phyloP scores from a whole-genome alignment of 2,113 vertebrate species.

The Dromiciops gliroides region DNA sequence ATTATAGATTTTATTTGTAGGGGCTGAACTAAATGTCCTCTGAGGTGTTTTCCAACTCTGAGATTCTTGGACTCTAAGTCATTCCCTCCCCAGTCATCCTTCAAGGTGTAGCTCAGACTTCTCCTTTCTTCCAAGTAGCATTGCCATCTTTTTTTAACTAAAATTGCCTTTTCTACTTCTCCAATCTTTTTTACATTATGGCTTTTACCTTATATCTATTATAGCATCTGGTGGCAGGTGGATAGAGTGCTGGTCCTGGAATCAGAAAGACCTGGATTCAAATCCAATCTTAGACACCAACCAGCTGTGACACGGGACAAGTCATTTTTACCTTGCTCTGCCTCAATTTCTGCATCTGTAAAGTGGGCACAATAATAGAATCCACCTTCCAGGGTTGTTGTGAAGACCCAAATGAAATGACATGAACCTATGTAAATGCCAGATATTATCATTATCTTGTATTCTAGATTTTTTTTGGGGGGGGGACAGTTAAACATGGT shows the following conservation, averaged over 20 bases:
- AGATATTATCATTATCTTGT: neutral
- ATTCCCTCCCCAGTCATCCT: no score
- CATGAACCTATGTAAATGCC: neutral
- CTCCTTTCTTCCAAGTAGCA: neutral
- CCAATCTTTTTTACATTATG: neutral
- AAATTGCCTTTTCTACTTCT: neutral
- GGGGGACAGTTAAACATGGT: neutral
- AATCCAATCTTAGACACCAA: no score
- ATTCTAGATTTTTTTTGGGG: neutral
- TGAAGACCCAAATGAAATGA: neutral
- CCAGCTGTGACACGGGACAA: no score
- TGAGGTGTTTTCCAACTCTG: no score
- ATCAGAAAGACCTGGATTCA: no score
- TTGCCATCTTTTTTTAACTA: neutral
- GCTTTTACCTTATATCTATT: no score
- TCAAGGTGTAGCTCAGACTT: neutral
- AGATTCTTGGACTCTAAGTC: no score
- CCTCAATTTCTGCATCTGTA: neutral
- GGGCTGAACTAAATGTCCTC: no score
- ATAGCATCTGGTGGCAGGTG: no score
- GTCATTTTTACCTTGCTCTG: neutral
- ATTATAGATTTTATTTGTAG: no score
- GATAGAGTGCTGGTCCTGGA: no score
- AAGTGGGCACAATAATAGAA: no score
- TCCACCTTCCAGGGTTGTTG: neutral